A percentile compares a stretch with the other conserved stretches of the same genome.
phyloP scores from a whole-genome alignment of 2,113 vertebrate species.

The Leucoraja erinaceus region DNA sequence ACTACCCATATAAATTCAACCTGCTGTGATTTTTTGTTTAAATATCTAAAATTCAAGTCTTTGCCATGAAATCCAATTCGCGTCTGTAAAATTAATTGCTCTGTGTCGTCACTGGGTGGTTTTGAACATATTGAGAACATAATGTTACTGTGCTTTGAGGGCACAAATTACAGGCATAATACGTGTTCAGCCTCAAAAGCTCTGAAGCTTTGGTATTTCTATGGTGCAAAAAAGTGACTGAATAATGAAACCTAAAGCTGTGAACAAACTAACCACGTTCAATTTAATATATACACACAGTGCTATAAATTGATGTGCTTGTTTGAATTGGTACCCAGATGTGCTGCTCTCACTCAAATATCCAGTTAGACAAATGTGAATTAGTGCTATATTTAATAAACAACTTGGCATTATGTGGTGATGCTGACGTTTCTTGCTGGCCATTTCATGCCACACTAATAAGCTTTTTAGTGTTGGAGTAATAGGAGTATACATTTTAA shows the following conservation, averaged over 20 bases:
- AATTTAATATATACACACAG: background rate
- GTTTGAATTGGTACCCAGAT: background rate
- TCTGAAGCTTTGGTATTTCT: background rate
- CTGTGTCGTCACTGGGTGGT: background rate
- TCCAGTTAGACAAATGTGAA: conserved; percentile 2
- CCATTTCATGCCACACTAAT: background rate
- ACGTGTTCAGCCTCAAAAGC: background rate
- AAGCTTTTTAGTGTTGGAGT: background rate
- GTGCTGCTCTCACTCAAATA: background rate
- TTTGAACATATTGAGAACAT: background rate
- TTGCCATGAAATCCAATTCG: background rate
- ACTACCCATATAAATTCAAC: background rate
- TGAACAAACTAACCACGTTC: background rate
- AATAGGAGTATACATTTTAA: background rate
- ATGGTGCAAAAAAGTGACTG: background rate
- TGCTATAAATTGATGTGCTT: background rate
- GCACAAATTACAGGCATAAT: background rate
- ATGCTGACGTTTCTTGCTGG: background rate
- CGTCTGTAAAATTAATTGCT: background rate
- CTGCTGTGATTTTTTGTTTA: background rate
- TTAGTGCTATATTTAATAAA: conserved; percentile 6
- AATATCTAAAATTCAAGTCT: no score
- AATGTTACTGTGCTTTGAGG: background rate
- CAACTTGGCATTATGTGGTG: background rate
- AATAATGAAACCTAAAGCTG: conserved; percentile 7